Evolutionary conservation across 1,140 invertebrate genomes (phyloP).

Genomic region (Hydropsyche tenuis): DNA sequence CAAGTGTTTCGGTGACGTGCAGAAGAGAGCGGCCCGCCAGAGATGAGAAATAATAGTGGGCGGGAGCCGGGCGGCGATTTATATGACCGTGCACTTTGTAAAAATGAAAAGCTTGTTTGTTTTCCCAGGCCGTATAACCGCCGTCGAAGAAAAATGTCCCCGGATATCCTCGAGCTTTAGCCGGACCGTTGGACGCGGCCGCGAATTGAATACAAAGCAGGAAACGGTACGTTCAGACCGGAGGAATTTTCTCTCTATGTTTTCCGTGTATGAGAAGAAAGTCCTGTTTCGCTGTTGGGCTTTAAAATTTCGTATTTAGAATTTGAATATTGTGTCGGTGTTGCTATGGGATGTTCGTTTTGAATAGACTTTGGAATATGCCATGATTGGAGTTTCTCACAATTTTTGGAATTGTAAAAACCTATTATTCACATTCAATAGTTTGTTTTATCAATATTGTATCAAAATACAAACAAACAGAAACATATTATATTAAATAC

Average conservation of each 20-base stretch:
- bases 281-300: too few species aligned
- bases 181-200: constrained; percentile 33
- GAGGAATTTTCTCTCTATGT: too few species aligned
- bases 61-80: constrained; percentile 20
- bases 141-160: constrained; percentile 37
- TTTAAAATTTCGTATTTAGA: too few species aligned
- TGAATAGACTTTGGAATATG: too few species aligned
- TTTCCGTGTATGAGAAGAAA: too few species aligned
- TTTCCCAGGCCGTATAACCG: constrained; percentile 36
- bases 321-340: too few species aligned
- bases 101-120: constrained; percentile 42
- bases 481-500: not conserved
- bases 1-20: constrained; percentile 25
- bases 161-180: constrained; percentile 40
- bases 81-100: constrained; percentile 41
- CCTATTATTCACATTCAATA: too few species aligned
- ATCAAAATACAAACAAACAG: too few species aligned
- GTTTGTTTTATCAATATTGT: too few species aligned
- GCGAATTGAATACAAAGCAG: constrained; percentile 41
- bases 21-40: not conserved
- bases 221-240: not conserved
- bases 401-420: too few species aligned
- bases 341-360: too few species aligned
- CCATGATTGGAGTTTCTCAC: too few species aligned
- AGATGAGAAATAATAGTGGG: constrained; percentile 22